A percentile compares a stretch with the other conserved stretches of the same genome.
Conservation (phyloP, 2,797 vertebrate genomes). For the Coilia nasus region DNA sequence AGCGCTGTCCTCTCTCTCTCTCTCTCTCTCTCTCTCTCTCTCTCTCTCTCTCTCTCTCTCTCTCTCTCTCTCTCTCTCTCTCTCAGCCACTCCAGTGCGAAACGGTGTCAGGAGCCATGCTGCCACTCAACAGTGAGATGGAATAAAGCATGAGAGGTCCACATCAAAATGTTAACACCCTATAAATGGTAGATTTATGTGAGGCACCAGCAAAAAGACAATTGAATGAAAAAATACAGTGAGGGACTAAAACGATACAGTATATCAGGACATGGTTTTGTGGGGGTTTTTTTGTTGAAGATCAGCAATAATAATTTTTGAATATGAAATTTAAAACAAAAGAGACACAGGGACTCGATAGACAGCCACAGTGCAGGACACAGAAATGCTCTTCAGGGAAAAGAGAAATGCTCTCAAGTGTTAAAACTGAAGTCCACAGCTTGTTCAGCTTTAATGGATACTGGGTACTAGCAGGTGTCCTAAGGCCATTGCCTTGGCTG, state of each 20-base stretch:
- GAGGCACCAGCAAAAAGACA: constrained; percentile 31
- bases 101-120: not conserved
- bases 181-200: constrained; percentile 33
- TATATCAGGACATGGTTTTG: not conserved
- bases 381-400: not conserved
- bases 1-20: not conserved
- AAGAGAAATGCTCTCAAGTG: not conserved
- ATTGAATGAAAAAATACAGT: not conserved
- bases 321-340: not conserved
- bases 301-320: not conserved
- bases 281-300: not conserved
- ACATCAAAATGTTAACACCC: not conserved
- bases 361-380: not conserved
- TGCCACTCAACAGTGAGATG: not conserved
- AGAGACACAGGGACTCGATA: not conserved
- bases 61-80: not conserved
- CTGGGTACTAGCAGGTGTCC: constrained; percentile 68
- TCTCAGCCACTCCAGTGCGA: not conserved
- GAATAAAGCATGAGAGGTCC: constrained; percentile 15
- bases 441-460: constrained; percentile 41
- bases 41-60: constrained; percentile 5
- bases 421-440: constrained; percentile 49
- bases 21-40: not conserved
- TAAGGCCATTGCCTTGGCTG: constrained; percentile 72
- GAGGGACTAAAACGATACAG: not conserved